Conservation (phyloP, 1,140 invertebrate species). For the Eumaeus atala region DNA sequence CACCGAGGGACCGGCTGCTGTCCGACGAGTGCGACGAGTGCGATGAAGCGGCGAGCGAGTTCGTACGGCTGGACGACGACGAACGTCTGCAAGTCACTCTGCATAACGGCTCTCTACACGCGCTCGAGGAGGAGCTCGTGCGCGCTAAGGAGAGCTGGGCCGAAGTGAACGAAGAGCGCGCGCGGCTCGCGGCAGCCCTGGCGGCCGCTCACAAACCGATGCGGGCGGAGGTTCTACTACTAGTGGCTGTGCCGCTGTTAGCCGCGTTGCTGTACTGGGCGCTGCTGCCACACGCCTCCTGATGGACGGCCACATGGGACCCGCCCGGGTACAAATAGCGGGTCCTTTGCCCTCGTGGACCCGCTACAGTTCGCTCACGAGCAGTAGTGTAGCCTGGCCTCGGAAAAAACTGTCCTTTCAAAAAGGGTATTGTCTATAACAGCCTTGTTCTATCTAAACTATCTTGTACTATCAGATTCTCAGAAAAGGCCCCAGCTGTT, state of each 20-base stretch:
- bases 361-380: constrained; percentile 14
- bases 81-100: constrained; percentile 47
- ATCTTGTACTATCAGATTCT: no score
- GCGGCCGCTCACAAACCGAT: constrained; percentile 40
- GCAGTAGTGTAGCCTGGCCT: background rate
- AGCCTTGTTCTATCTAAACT: no score
- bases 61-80: constrained; percentile 49
- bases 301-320: constrained; percentile 72
- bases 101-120: constrained; percentile 55
- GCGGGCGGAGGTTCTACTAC: constrained; percentile 25
- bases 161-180: constrained; percentile 50
- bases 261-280: constrained; percentile 35
- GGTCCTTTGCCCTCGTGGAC: no score
- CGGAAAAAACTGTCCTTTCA: no score
- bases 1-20: constrained; percentile 28
- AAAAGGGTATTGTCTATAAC: no score
- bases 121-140: constrained; percentile 69
- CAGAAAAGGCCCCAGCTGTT: no score
- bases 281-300: constrained; percentile 60
- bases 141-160: constrained; percentile 68
- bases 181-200: constrained; percentile 56
- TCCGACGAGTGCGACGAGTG: constrained; percentile 21
- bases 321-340: constrained; percentile 61
- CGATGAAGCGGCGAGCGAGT: constrained; percentile 26
- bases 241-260: constrained; percentile 38